A percentile compares a stretch with the other conserved stretches of the same genome.
phyloP scores from a whole-genome alignment of 2,888 invertebrate genomes.

The Conchocele bisecta region DNA sequence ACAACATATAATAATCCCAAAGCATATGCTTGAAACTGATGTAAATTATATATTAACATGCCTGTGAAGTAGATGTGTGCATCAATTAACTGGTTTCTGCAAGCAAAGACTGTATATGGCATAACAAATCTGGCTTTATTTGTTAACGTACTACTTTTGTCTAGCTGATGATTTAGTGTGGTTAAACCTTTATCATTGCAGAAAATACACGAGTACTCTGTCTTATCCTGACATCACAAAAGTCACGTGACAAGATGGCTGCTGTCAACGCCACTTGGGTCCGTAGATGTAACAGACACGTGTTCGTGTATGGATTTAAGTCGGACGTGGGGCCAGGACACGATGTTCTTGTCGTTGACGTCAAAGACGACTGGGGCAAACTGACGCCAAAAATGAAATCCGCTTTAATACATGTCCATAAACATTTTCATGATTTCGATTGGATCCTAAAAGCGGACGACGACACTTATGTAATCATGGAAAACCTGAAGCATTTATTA shows the following conservation, averaged over 20 bases:
- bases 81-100: no score
- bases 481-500: conserved; percentile 95
- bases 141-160: no score
- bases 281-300: conserved; percentile 86
- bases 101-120: no score
- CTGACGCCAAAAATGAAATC: conserved; percentile 99
- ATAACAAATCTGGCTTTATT: no score
- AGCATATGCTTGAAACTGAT: no score
- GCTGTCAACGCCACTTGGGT: conserved; percentile 98
- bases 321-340: conserved; percentile 87
- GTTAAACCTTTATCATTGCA: no score
- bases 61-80: no score
- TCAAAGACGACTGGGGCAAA: conserved; percentile 93
- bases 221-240: conserved; percentile 97
- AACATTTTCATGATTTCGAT: conserved; percentile 92
- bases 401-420: conserved; percentile 93
- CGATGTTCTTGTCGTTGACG: conserved; percentile 85
- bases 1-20: no score
- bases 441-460: conserved; percentile 99
- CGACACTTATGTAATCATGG: conserved; percentile 97
- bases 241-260: conserved; percentile 93
- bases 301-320: conserved; percentile 82
- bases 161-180: no score
- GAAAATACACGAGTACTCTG: conserved; percentile 96
- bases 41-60: no score